Evolutionary conservation across 2,888 invertebrate species (phyloP), one percentile per base, ranked within the genome.

Genomic region (Tholera decimalis): DNA sequence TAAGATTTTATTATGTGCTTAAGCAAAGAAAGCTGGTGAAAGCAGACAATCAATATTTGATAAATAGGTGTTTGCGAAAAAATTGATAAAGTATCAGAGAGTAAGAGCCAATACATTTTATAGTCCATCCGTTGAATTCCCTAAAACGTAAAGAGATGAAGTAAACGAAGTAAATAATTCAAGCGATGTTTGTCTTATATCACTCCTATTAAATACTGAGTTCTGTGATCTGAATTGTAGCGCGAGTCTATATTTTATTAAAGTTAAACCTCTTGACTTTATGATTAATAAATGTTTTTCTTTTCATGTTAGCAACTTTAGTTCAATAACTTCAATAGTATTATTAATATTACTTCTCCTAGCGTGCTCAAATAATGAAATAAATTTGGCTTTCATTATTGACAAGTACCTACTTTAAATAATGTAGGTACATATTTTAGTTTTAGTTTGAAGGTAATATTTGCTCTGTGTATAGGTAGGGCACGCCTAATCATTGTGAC

Each of bases 271-370:
- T 71, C 75, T 54, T 43, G 30, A 46, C 43, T 80, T 83, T 82
- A 83, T 63, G 73, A 72, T 75, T 79, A 73, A 80, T 85, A 83
- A 80, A 83, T 71, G 74, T 79, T 73, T 72, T 56, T 57, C 56
- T 44, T 59, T 58, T 59, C 28, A 46, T 57, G 65, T 69, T 58
- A 51, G 68, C 41, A 62, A 57, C n/a, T 22, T 28, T 53, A 13
- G 20, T 43, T 3, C 41, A 55, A 62, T 44, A 30, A 70, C 8
- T 53, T 60, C 8, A 15, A 24, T 54, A 43, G 46, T 2, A 55
- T 55, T 49, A 22, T 47, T 33, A 11, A 58, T 18, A 33, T 44
- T n/a, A 35, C 18, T 33, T n/a, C n/a, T n/a, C n/a, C n/a, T 24
- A 50, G 8, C n/a, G 8, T 62, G 44, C 6, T 59, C 15, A 44